These are phyloP conservation scores for Xanthorhoe designata DNA, from an alignment of 2,888 invertebrate species.

Conservation along the genomic window DNA sequence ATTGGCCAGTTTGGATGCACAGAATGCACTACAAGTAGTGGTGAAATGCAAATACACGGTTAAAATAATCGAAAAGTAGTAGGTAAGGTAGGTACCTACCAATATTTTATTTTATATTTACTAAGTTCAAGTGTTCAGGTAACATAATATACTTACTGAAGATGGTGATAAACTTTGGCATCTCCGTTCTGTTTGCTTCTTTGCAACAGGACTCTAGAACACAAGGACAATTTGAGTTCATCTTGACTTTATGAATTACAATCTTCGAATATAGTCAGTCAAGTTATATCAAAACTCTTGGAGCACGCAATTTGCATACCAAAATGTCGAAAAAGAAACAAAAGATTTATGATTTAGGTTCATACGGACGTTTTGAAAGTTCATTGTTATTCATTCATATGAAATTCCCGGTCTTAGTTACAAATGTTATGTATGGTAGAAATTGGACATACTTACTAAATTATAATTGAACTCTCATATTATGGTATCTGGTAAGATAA, in stretches of 20 bases:
- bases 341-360: slow-evolving; percentile 53
- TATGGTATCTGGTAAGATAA: too few species aligned
- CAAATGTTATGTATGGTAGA: background rate
- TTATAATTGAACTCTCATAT: too few species aligned
- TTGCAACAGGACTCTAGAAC: slow-evolving; percentile 51
- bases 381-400: background rate
- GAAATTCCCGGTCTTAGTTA: background rate
- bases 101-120: too few species aligned
- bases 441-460: background rate
- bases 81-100: too few species aligned
- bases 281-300: background rate
- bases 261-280: background rate
- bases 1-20: too few species aligned
- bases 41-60: too few species aligned
- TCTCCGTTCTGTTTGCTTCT: slow-evolving; percentile 55
- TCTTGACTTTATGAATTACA: background rate
- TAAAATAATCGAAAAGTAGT: too few species aligned
- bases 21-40: too few species aligned
- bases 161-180: slow-evolving; percentile 67
- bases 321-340: slow-evolving; percentile 46
- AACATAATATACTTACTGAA: slow-evolving; percentile 49
- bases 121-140: background rate
- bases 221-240: slow-evolving; percentile 8
- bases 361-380: slow-evolving; percentile 8
- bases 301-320: slow-evolving; percentile 47